A percentile compares a stretch with the other conserved stretches of the same genome.
phyloP scores from a whole-genome alignment of 35 echinoderm and acorn worm genomes.

The Apostichopus japonicus region DNA sequence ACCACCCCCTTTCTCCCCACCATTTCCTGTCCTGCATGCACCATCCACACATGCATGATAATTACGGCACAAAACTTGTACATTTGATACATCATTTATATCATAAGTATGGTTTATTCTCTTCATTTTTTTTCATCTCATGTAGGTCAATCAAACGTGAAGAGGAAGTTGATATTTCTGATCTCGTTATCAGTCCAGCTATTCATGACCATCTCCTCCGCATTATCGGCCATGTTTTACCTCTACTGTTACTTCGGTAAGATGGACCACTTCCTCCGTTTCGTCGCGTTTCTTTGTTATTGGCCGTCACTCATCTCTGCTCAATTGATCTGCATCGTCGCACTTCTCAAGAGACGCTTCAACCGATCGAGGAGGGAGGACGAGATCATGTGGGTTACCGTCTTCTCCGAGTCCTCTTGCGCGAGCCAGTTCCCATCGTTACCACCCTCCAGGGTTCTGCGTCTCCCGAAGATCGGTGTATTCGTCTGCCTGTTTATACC shows the following conservation, averaged over 20 bases:
- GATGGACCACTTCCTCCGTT: not conserved
- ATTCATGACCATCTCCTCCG: not conserved
- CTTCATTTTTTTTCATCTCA: not conserved
- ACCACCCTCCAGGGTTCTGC: no score
- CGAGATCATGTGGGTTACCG: not conserved
- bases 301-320: constrained; percentile 9
- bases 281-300: constrained; percentile 13
- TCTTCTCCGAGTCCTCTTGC: constrained; percentile 6
- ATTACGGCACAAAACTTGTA: no score
- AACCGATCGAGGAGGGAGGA: not conserved
- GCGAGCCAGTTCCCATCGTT: not conserved
- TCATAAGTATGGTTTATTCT: no score
- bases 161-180: not conserved
- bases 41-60: no score
- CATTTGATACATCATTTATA: no score
- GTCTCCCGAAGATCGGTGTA: not conserved
- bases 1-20: not conserved
- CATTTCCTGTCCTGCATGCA: no score
- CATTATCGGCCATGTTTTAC: not conserved
- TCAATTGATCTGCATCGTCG: not conserved
- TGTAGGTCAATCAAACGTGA: not conserved
- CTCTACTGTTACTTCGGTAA: constrained; percentile 6
- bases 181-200: not conserved
- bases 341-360: not conserved
- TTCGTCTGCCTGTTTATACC: not conserved